These are phyloP conservation scores for Parapsyche elsis DNA, from an alignment of 1,140 invertebrate species.

Conservation along the genomic window DNA sequence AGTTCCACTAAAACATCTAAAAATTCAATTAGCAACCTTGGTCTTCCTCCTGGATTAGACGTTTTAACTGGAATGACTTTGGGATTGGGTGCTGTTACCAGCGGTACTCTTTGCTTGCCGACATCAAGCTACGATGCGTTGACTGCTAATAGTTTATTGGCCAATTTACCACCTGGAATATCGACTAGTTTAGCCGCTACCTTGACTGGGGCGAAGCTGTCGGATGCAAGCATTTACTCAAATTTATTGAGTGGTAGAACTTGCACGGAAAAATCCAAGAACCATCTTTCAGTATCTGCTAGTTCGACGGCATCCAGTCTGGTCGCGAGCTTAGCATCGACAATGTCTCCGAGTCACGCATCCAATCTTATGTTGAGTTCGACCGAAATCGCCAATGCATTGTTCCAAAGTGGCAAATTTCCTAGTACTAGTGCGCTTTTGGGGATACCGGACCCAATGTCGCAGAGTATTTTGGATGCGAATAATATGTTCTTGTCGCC, in stretches of 20 bases:
- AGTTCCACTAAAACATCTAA: slow-evolving; percentile 64
- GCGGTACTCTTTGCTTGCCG: slow-evolving; percentile 62
- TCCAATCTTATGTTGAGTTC: slow-evolving; percentile 71
- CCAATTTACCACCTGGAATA: slow-evolving; percentile 62
- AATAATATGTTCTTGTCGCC: slow-evolving; percentile 76
- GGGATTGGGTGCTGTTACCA: slow-evolving; percentile 61
- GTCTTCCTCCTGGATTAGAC: slow-evolving; percentile 63
- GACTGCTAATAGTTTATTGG: slow-evolving; percentile 63
- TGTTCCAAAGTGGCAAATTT: slow-evolving; percentile 72
- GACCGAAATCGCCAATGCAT: slow-evolving; percentile 70
- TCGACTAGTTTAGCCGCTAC: slow-evolving; percentile 63
- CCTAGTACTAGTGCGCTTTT: slow-evolving; percentile 68
- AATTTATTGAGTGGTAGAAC: slow-evolving; percentile 62
- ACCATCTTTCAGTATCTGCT: slow-evolving; percentile 51
- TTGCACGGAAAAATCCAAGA: slow-evolving; percentile 59
- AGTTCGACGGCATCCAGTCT: slow-evolving; percentile 43
- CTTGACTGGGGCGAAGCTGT: slow-evolving; percentile 62
- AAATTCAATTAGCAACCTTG: slow-evolving; percentile 59
- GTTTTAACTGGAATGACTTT: slow-evolving; percentile 67
- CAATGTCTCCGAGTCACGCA: slow-evolving; percentile 66
- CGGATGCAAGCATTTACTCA: slow-evolving; percentile 63
- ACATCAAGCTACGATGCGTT: slow-evolving; percentile 61
- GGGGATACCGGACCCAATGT: slow-evolving; percentile 74
- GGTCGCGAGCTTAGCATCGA: slow-evolving; percentile 57
- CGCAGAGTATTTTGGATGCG: slow-evolving; percentile 74